A percentile compares a stretch with the other conserved stretches of the same genome.
Conservation (phyloP, 2,888 invertebrate genomes). For the Sinhomidia bicolor region DNA sequence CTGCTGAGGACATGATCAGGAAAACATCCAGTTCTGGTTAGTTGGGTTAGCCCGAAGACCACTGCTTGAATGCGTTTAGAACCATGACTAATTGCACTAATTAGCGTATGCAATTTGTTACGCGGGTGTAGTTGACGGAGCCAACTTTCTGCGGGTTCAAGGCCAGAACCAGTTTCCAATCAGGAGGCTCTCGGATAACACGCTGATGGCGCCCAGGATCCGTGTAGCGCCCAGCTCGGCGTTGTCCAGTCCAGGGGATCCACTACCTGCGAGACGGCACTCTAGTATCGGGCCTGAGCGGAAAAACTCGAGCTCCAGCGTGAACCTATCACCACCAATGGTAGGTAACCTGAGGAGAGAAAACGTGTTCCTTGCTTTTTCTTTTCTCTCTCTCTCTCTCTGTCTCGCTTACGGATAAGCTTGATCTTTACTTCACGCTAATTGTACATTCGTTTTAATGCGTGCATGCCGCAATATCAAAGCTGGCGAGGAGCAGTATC, state of each 20-base stretch:
- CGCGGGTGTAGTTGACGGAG: conserved; percentile 68
- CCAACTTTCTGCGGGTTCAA: conserved; percentile 91
- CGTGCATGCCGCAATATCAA: conserved; percentile 59
- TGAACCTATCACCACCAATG: conserved; percentile 92
- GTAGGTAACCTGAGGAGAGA: too few relatives aligned
- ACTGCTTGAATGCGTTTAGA: too few relatives aligned
- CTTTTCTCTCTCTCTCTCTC: too few relatives aligned
- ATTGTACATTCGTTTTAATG: conserved; percentile 11
- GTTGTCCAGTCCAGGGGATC: conserved; percentile 87
- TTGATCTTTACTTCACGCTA: not conserved
- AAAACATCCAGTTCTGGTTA: conserved; percentile 89
- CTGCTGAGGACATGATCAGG: conserved; percentile 94
- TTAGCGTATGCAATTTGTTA: too few relatives aligned
- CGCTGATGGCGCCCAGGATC: conserved; percentile 94
- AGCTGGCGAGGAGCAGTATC: conserved; percentile 67
- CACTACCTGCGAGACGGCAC: conserved; percentile 92
- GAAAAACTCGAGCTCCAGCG: conserved; percentile 76
- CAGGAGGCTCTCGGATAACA: conserved; percentile 94
- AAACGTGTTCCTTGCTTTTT: too few relatives aligned
- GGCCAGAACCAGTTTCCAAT: conserved; percentile 88
- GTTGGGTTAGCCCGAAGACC: too few relatives aligned
- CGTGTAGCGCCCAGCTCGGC: conserved; percentile 94
- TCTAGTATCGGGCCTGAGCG: conserved; percentile 96
- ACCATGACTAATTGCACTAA: too few relatives aligned
- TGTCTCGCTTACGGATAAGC: not conserved